Evolutionary conservation across 2,888 invertebrate species (phyloP).

Genomic region (Hirtodrosophila histrioides): DNA sequence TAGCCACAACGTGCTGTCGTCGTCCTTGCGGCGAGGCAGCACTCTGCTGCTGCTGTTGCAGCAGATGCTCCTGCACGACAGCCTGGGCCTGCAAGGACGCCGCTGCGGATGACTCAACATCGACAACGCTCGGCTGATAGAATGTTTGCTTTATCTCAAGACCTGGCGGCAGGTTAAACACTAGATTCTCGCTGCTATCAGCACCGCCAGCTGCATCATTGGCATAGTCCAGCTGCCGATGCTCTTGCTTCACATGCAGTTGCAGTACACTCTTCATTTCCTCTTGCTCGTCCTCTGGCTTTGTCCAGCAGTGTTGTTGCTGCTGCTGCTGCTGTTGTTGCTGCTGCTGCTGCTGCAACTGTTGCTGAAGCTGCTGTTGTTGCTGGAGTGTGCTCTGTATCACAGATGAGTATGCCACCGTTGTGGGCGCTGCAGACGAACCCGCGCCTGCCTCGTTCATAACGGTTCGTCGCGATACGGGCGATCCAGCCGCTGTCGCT

Average conservation of each 20-base stretch:
- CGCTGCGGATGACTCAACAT: conserved; percentile 42
- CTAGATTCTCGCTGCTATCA: conserved; percentile 78
- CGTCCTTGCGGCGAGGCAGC: conserved; percentile 49
- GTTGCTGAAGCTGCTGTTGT: conserved; percentile 62
- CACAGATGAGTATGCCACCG: conserved; percentile 92
- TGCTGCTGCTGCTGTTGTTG: conserved; percentile 61
- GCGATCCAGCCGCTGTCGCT: conserved; percentile 67
- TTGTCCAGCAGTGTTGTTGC: conserved; percentile 75
- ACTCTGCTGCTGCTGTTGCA: conserved; percentile 66
- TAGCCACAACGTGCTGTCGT: conserved; percentile 82
- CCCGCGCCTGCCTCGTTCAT: conserved; percentile 76
- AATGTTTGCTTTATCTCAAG: conserved; percentile 82
- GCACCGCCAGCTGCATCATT: conserved; percentile 51
- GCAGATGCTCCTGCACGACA: conserved; percentile 65
- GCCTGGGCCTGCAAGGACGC: conserved; percentile 50
- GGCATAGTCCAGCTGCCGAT: conserved; percentile 79
- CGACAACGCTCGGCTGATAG: conserved; percentile 62
- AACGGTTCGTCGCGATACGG: conserved; percentile 74
- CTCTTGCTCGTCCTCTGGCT: conserved; percentile 75
- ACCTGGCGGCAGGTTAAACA: conserved; percentile 81
- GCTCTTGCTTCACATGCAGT: conserved; percentile 81
- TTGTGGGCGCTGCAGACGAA: conserved; percentile 78
- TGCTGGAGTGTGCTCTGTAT: conserved; percentile 86
- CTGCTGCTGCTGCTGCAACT: conserved; percentile 53
- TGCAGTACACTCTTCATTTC: conserved; percentile 82